Base-by-base conservation (phyloP, 2,888 invertebrate genomes). In the Volucella inanis region DNA sequence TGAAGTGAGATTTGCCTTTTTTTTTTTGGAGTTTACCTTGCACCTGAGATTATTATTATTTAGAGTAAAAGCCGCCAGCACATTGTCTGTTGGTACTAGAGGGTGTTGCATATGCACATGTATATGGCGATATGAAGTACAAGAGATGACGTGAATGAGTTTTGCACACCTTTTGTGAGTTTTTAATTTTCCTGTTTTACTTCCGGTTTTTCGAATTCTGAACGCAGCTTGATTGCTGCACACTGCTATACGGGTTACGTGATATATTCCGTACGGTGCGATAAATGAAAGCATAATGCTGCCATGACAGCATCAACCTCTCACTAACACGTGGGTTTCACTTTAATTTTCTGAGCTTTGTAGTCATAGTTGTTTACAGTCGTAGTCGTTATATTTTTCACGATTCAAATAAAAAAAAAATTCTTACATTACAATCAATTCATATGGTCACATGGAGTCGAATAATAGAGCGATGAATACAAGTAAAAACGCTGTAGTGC, bases 151-250 rank as follows among this genome's bases (percentile, higher is more conserved):
- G 11, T 38, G 18, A 52, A 61, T 38, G 38, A 43, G 47, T 74
- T 59, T 87, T 88, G 89, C 89, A 90, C 90, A 89, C 91, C 90
- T 91, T 90, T 90, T 90, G 90, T 89, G 90, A 89, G 89, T 91
- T 91, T 84, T 91, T 91, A 91, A 91, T 91, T 91, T 91, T 91
- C 91, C 91, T 91, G 91, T 91, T 91, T 91, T 91, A 91, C 90
- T 91, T 91, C 91, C 91, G 91, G 91, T 89, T 90, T 91, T 90
- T 89, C 90, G 90, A 64, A 91, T 90, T 91, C 90, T 89, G 90
- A 91, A 90, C 89, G 91, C 89, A 89, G 89, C 89, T 88, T 90
- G 90, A 91, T 91, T 91, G 91, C 88, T 77, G 76, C 41, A 76
- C 71, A 49, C 49, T 71, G 67, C 62, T 55, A 10, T 68, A 45